A percentile compares a stretch with the other conserved stretches of the same genome.
Conservation (phyloP, 2,888 invertebrate species). For the Idaea aversata region DNA sequence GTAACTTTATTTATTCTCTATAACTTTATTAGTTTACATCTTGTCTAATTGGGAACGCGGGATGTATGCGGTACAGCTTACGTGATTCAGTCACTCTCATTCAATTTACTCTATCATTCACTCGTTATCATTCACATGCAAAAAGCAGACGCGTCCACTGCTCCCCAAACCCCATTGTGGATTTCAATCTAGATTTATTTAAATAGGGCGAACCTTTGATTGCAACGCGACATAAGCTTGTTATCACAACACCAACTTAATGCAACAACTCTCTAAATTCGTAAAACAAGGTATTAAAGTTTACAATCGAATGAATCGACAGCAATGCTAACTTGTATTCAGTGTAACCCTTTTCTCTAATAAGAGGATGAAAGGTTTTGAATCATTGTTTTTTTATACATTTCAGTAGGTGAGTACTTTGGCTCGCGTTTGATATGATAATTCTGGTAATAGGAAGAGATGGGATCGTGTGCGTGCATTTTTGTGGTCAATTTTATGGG, state of each 20-base stretch:
- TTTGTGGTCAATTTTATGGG: conserved; percentile 47
- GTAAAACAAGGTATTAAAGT: conserved; percentile 35
- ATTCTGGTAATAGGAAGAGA: conserved; percentile 69
- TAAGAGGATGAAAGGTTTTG: conserved; percentile 74
- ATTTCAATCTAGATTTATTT: conserved; percentile 72
- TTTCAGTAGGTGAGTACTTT: conserved; percentile 40
- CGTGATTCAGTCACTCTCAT: not conserved
- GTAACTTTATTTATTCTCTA: too few species aligned
- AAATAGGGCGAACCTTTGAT: conserved; percentile 71
- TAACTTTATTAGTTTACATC: too few species aligned
- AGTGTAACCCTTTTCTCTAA: conserved; percentile 65
- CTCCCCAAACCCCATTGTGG: conserved; percentile 57
- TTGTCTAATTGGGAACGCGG: too few species aligned
- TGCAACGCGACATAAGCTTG: conserved; percentile 62
- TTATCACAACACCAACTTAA: conserved; percentile 44
- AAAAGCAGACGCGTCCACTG: conserved; percentile 2
- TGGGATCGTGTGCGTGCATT: conserved; percentile 65
- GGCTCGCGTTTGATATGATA: conserved; percentile 75
- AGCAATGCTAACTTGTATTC: conserved; percentile 28
- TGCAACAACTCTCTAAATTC: conserved; percentile 21
- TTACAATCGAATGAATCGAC: conserved; percentile 32
- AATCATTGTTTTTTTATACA: conserved; percentile 63
- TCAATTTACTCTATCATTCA: not conserved
- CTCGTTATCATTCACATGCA: conserved; percentile 23
- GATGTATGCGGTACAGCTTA: not conserved